phyloP scores from a whole-genome alignment of 2,888 invertebrate genomes.

The Eutolmus rufibarbis region DNA sequence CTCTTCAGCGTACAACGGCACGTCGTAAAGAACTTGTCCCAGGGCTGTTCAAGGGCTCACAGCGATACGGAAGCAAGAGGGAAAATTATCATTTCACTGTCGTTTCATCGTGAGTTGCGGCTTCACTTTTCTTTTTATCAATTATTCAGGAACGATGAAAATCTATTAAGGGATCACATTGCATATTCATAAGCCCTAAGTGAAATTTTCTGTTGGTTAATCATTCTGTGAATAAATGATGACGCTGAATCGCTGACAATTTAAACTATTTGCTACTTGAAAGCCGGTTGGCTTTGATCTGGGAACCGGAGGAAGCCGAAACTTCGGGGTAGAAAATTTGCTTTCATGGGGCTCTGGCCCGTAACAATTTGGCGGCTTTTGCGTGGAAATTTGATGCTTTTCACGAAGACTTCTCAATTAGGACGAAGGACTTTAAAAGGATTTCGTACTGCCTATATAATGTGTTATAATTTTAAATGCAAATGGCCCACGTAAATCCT shows the following conservation, averaged over 20 bases:
- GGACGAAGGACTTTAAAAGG: conserved; percentile 16
- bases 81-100: conserved; percentile 41
- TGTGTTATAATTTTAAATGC: conserved; percentile 39
- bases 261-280: conserved; percentile 44
- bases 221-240: conserved; percentile 46
- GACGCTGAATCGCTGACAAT: conserved; percentile 38
- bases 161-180: conserved; percentile 44
- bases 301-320: conserved; percentile 21
- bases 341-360: conserved; percentile 21
- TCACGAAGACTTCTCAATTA: conserved; percentile 7
- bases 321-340: conserved; percentile 27
- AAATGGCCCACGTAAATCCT: conserved; percentile 22
- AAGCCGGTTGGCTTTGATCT: conserved; percentile 34
- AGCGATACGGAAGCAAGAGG: conserved; percentile 28
- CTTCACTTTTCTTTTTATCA: conserved; percentile 42
- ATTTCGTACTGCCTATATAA: conserved; percentile 16
- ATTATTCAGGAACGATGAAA: conserved; percentile 44
- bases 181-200: conserved; percentile 47
- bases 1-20: conserved; percentile 34
- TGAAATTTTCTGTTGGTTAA: conserved; percentile 47
- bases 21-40: conserved; percentile 11
- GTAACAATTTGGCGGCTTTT: conserved; percentile 36
- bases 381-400: conserved; percentile 38
- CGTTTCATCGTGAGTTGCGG: conserved; percentile 40
- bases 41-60: conserved; percentile 1